Conservation (phyloP, 2,888 invertebrate genomes). For the Opisthograptis luteolata region DNA sequence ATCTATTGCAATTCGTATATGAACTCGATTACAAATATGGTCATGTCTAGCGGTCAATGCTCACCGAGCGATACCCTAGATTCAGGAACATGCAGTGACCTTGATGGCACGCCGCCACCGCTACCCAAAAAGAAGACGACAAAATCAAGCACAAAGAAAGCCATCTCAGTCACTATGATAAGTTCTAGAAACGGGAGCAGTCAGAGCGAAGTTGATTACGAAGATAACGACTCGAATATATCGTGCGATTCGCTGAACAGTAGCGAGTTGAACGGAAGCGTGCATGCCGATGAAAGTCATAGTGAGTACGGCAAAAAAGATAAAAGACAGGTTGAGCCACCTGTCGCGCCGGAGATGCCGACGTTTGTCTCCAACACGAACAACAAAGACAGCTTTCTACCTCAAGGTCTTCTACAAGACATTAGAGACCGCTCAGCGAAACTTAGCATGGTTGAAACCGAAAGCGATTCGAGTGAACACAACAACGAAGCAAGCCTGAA, state of each 20-base stretch:
- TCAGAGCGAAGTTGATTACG: slow-evolving; percentile 88
- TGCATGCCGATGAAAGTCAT: slow-evolving; percentile 79
- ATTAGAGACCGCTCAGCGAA: slow-evolving; percentile 87
- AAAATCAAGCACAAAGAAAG: slow-evolving; percentile 77
- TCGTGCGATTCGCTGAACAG: slow-evolving; percentile 93
- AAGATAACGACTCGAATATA: slow-evolving; percentile 90
- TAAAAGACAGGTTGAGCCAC: slow-evolving; percentile 63
- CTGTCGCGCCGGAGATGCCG: slow-evolving; percentile 66
- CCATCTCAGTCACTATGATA: slow-evolving; percentile 84
- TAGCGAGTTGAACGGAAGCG: slow-evolving; percentile 85
- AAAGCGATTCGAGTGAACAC: slow-evolving; percentile 67
- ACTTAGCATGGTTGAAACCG: slow-evolving; percentile 75
- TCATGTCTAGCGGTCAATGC: slow-evolving; percentile 92
- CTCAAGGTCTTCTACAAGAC: slow-evolving; percentile 87
- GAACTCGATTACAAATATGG: slow-evolving; percentile 78
- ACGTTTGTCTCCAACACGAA: slow-evolving; percentile 58
- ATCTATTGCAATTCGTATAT: slow-evolving; percentile 87
- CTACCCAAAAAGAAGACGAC: slow-evolving; percentile 87
- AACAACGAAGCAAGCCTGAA: slow-evolving; percentile 70
- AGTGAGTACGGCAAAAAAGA: slow-evolving; percentile 73
- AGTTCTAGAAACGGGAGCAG: slow-evolving; percentile 82
- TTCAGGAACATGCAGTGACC: slow-evolving; percentile 93
- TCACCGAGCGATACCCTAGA: slow-evolving; percentile 93
- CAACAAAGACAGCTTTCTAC: slow-evolving; percentile 83
- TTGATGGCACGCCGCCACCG: slow-evolving; percentile 89